These are phyloP conservation scores for Strongylocentrotus purpuratus DNA, from an alignment of 35 echinoderm and acorn worm species.

Conservation along the genomic window DNA sequence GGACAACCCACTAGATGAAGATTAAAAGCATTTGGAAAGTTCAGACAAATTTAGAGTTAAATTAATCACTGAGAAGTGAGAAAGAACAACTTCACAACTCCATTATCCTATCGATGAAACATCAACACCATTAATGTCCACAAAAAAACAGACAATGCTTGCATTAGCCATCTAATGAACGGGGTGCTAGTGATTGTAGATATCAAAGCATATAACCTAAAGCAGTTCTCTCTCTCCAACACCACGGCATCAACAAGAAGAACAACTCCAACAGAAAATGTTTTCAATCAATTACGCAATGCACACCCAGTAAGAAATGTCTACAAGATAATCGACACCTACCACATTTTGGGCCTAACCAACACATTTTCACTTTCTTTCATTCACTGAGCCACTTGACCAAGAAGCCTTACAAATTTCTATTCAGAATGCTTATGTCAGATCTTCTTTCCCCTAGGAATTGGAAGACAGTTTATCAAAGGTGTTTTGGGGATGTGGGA, in stretches of 20 bases:
- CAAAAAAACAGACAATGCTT: neutral
- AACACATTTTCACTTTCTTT: neutral
- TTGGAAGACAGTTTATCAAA: neutral
- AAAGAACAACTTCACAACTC: neutral
- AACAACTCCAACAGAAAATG: too few relatives aligned
- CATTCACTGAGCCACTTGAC: neutral
- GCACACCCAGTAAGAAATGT: neutral
- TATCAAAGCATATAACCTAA: neutral
- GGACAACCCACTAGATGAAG: constrained; percentile 4
- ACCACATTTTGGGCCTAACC: neutral
- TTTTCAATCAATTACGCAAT: too few relatives aligned
- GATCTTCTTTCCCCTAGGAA: neutral
- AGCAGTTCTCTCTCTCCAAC: neutral
- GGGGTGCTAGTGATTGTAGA: neutral
- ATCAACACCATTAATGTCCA: neutral
- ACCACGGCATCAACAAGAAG: too few relatives aligned
- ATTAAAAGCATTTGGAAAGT: neutral
- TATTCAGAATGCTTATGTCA: too few relatives aligned
- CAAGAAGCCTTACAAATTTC: neutral
- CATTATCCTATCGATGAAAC: neutral
- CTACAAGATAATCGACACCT: neutral
- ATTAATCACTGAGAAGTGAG: neutral
- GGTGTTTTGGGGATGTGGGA: neutral
- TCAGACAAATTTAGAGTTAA: neutral
- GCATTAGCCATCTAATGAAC: neutral